Percentiles rank a stretch among this genome's conserved stretches.
phyloP scores from a whole-genome alignment of 2,888 invertebrate species.

The Trissolcus brochymenae region DNA sequence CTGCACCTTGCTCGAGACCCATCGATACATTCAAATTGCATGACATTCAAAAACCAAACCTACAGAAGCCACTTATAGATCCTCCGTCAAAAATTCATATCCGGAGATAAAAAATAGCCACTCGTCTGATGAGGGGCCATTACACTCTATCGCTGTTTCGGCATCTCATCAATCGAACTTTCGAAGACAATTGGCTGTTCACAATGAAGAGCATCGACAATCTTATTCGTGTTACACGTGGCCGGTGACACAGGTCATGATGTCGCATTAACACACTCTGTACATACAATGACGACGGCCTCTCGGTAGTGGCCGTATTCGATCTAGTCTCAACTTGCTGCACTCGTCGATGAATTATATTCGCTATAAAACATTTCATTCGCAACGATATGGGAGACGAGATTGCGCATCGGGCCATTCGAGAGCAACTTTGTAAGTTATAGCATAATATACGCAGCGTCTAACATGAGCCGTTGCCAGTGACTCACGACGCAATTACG shows the following conservation, averaged over 20 bases:
- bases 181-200: conserved; percentile 29
- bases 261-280: conserved; percentile 32
- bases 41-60: conserved; percentile 3
- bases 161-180: conserved; percentile 12
- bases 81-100: background rate
- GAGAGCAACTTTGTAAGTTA: conserved; percentile 59
- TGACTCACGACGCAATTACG: conserved; percentile 62
- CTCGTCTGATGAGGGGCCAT: background rate
- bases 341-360: conserved; percentile 38
- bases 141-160: background rate
- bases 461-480: conserved; percentile 57
- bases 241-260: conserved; percentile 23
- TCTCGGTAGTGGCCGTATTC: conserved; percentile 12
- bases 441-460: conserved; percentile 59
- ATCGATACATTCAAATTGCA: conserved; percentile 16
- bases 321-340: conserved; percentile 16
- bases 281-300: conserved; percentile 31
- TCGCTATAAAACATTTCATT: conserved; percentile 52
- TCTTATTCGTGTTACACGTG: conserved; percentile 25
- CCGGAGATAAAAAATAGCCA: background rate
- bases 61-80: background rate
- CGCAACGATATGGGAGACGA: conserved; percentile 44
- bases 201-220: background rate
- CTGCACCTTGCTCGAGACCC: conserved; percentile 18
- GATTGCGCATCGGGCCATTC: conserved; percentile 40